Evolutionary conservation across 2,797 vertebrate species (phyloP).

Genomic region (Smutsia gigantea): DNA sequence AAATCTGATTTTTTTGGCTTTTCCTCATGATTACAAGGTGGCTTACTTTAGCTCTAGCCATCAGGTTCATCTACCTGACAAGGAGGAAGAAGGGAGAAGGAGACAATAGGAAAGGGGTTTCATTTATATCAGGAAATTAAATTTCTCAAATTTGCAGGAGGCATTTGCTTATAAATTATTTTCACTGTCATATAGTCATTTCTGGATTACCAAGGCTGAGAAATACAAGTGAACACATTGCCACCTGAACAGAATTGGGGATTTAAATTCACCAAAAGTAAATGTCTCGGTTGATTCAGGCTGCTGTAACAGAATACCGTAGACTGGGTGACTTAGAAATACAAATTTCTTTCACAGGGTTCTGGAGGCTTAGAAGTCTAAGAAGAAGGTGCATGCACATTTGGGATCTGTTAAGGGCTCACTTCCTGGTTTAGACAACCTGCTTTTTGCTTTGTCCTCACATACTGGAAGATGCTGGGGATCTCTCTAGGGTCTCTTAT

Average conservation of each 20-base stretch:
- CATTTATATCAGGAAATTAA: conserved; percentile 35
- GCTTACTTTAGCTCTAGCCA: not conserved
- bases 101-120: not conserved
- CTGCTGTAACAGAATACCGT: not conserved
- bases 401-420: not conserved
- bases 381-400: not conserved
- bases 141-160: conserved; percentile 22
- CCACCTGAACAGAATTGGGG: not conserved
- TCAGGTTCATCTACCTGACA: not conserved
- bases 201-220: conserved; percentile 19
- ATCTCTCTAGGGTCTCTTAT: not conserved
- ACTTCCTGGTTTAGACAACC: not conserved
- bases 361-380: not conserved
- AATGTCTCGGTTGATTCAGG: not conserved
- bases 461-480: not conserved
- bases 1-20: conserved; percentile 27
- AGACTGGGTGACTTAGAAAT: not conserved
- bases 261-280: conserved; percentile 48
- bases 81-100: not conserved
- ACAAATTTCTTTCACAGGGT: not conserved
- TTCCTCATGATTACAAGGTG: not conserved
- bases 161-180: conserved; percentile 26
- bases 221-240: not conserved
- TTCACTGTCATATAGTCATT: not conserved
- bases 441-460: not conserved